Evolutionary conservation across 2,888 invertebrate species (phyloP).

Genomic region (Zeuzera pyrina): DNA sequence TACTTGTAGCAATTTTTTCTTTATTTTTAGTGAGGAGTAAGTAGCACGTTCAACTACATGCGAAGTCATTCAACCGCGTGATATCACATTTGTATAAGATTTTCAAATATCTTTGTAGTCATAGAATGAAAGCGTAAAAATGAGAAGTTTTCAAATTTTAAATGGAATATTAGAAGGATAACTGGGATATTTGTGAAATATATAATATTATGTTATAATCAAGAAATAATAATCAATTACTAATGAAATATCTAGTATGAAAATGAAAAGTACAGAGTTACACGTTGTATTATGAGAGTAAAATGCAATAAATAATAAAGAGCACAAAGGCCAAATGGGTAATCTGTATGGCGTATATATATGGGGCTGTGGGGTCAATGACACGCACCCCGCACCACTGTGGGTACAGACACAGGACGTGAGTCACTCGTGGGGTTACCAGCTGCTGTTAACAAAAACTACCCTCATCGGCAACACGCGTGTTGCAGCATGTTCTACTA

Average conservation of each 20-base stretch:
- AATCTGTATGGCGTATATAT: constrained; percentile 52
- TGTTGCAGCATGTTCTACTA: constrained; percentile 28
- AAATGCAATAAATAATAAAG: constrained; percentile 55
- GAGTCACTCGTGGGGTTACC: constrained; percentile 70
- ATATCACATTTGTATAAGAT: too few species aligned
- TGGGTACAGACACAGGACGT: constrained; percentile 50
- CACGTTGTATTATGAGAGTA: constrained; percentile 39
- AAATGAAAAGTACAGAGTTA: constrained; percentile 39
- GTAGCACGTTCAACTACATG: too few species aligned
- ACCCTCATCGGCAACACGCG: constrained; percentile 44
- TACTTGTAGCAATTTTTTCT: too few species aligned
- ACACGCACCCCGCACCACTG: constrained; percentile 65
- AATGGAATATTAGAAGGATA: too few species aligned
- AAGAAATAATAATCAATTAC: too few species aligned
- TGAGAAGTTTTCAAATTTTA: too few species aligned
- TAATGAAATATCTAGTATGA: constrained; percentile 35
- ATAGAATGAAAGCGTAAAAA: too few species aligned
- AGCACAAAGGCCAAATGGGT: constrained; percentile 62
- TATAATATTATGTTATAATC: too few species aligned
- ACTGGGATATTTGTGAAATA: too few species aligned
- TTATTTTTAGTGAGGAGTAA: too few species aligned
- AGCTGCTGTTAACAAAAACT: constrained; percentile 68
- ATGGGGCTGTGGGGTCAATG: constrained; percentile 67
- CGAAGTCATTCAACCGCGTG: too few species aligned
- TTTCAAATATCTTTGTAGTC: too few species aligned